phyloP scores from a whole-genome alignment of 2,113 vertebrate genomes.

The Daboia siamensis region DNA sequence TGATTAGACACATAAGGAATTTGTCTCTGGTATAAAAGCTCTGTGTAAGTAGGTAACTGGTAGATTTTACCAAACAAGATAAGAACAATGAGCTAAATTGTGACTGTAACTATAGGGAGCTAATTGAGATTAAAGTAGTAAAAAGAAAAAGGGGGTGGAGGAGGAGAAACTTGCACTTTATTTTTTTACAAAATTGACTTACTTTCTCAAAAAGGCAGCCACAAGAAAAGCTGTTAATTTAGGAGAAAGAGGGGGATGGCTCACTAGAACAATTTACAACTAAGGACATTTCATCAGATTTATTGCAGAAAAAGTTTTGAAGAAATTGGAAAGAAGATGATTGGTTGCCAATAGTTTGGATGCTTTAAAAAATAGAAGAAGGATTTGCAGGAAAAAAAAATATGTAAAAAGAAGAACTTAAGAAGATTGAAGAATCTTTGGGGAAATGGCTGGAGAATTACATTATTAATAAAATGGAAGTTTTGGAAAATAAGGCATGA shows the following conservation, averaged over 20 bases:
- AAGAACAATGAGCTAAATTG: background rate
- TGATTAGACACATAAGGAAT: background rate
- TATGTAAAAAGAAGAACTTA: background rate
- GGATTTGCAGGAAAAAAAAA: background rate
- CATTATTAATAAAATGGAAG: background rate
- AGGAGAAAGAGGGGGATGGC: no score
- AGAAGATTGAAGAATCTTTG: background rate
- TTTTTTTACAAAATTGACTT: background rate
- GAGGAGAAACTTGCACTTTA: background rate
- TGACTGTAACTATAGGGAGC: background rate
- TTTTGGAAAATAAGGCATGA: background rate
- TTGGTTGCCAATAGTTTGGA: background rate
- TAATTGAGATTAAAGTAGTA: background rate
- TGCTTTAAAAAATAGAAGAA: background rate
- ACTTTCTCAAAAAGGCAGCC: no score
- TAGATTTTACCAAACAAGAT: background rate
- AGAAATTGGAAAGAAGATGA: background rate
- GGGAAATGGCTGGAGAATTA: background rate
- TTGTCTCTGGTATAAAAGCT: no score
- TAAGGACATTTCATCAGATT: background rate
- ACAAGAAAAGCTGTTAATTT: no score
- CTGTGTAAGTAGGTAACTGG: no score
- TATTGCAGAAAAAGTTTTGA: background rate
- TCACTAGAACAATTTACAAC: background rate
- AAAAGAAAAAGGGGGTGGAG: background rate